Base-by-base conservation (phyloP, 2,113 vertebrate genomes). In the Xenopus laevis region DNA sequence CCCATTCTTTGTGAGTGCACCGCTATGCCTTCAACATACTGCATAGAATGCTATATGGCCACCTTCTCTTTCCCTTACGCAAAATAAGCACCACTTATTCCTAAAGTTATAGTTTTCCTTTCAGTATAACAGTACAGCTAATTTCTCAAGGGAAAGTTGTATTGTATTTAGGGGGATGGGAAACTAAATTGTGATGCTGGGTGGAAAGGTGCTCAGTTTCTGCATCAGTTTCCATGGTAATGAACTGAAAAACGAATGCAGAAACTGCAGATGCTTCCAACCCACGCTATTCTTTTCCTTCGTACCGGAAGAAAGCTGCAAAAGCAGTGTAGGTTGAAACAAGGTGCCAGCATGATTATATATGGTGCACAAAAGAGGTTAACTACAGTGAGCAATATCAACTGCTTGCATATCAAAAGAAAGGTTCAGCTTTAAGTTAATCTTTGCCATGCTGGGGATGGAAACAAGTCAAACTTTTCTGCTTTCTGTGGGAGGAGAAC, bases 171-270 rank as follows among this genome's bases (percentile, higher is more conserved):
- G 53, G 53, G 53, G 53, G 53, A n/a, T 55, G 53, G 53, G 15
- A 50, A 17, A 55, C 13, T 55, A 55, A 55, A 55, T n/a, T 55
- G 17, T 18, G 15, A 55, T 55, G 53, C 53, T 55, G 53, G 53
- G 16, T 55, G 53, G 53, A 55, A 55, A 55, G 53, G 53, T 55
- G 53, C 53, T 55, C 53, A 55, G 53, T n/a, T 50, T 55, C 53
- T 55, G 53, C 53, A 55, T 55, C 53, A 55, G 53, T 55, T 55
- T 55, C 53, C 53, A 55, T 55, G 53, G 53, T 55, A 55, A 55
- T 55, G 53, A 16, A 55, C 53, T 55, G 16, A 50, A 55, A n/a
- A 55, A 17, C 53, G 10, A 55, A 55, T 55, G 53, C 53, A 55
- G 53, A 55, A 16, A 55, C 53, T 55, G 53, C 53, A n/a, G 53